phyloP scores from a whole-genome alignment of 1,140 invertebrate species.

The Megalonaias nervosa region DNA sequence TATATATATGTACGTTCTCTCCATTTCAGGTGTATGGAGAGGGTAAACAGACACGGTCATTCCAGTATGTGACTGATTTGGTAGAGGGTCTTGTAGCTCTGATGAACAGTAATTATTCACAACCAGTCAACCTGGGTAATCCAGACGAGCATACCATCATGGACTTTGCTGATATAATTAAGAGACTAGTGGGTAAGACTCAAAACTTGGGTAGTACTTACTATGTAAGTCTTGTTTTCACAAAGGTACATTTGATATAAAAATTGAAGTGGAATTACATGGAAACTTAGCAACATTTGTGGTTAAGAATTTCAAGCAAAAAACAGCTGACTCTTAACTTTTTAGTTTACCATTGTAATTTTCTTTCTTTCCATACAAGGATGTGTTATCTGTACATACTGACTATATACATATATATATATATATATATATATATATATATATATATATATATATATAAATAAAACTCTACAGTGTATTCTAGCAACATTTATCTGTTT shows the following conservation, averaged over 20 bases:
- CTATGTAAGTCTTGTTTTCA: background rate
- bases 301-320: background rate
- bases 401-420: too few species aligned
- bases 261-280: background rate
- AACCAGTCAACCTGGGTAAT: slow-evolving; percentile 98
- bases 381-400: too few species aligned
- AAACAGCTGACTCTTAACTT: too few species aligned
- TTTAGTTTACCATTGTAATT: too few species aligned
- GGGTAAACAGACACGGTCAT: slow-evolving; percentile 97
- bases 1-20: background rate
- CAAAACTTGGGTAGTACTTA: background rate
- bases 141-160: slow-evolving; percentile 97
- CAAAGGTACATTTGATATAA: background rate
- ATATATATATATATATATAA: too few species aligned
- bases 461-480: too few species aligned
- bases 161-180: slow-evolving; percentile 96
- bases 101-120: slow-evolving; percentile 95
- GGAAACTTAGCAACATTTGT: background rate
- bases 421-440: too few species aligned
- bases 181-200: slow-evolving; percentile 76
- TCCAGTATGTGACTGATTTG: slow-evolving; percentile 98
- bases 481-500: too few species aligned
- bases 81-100: slow-evolving; percentile 94
- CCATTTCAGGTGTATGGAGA: slow-evolving; percentile 88
- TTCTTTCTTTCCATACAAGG: too few species aligned